These are phyloP conservation scores for Mohoua ochrocephala DNA, from an alignment of 2,113 vertebrate species.

Conservation along the genomic window DNA sequence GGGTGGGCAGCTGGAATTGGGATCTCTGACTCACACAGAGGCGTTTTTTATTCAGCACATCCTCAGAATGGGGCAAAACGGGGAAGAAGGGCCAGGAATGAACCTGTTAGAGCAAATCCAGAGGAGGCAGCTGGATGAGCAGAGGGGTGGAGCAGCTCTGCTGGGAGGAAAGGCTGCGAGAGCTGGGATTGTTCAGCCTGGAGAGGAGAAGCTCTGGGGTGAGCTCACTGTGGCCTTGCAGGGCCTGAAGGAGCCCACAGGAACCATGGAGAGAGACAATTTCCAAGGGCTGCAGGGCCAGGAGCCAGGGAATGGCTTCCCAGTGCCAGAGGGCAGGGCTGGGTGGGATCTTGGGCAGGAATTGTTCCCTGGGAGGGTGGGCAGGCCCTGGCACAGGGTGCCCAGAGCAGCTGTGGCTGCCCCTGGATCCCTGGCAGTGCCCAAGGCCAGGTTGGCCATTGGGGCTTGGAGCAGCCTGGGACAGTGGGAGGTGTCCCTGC, in stretches of 20 bases:
- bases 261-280: not conserved
- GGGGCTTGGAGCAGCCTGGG: not conserved
- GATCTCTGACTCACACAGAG: not conserved
- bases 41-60: not conserved
- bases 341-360: not conserved
- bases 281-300: not conserved
- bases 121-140: not conserved
- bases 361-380: not conserved
- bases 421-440: not conserved
- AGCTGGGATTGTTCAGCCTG: not conserved
- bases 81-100: not conserved
- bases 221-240: not conserved
- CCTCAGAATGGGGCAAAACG: not conserved
- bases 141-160: not conserved
- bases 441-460: not conserved
- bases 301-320: not conserved
- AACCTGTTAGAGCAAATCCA: not conserved
- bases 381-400: not conserved
- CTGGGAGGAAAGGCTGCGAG: not conserved
- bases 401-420: not conserved
- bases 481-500: not conserved
- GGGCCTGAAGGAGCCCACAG: not conserved
- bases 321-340: not conserved
- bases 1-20: not conserved
- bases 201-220: not conserved